Evolutionary conservation across 2,888 invertebrate genomes (phyloP).

Genomic region (Oscheius sp.): DNA sequence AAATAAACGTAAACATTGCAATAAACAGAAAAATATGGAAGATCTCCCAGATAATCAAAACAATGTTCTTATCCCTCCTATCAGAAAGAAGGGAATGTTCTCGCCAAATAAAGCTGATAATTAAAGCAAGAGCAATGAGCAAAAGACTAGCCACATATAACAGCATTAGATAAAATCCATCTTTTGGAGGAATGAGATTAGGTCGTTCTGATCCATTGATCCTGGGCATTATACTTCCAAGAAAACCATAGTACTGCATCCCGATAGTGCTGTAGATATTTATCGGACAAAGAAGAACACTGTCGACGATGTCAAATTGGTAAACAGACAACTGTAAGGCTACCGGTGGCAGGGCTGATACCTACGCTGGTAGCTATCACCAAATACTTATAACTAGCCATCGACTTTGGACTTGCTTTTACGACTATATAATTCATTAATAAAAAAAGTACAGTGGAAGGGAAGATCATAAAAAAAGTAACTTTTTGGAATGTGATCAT

Average conservation of each 20-base stretch:
- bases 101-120: not conserved
- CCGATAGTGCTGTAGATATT: not conserved
- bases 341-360: not conserved
- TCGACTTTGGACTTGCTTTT: not conserved
- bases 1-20: not conserved
- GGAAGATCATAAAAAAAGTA: conserved; percentile 1
- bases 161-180: not conserved
- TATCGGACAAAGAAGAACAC: not conserved
- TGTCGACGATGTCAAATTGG: not conserved
- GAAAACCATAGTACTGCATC: not conserved
- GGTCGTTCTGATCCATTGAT: not conserved
- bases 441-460: not conserved
- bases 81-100: not conserved
- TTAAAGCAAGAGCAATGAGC: not conserved
- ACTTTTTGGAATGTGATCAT: conserved; percentile 4
- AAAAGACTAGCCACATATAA: not conserved
- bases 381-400: not conserved
- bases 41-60: too few relatives aligned
- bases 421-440: not conserved
- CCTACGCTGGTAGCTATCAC: not conserved
- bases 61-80: not conserved
- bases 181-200: not conserved
- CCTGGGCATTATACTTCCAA: not conserved
- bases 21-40: not conserved
- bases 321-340: not conserved